These are phyloP conservation scores for Gobiocypris rarus DNA, from an alignment of 2,113 vertebrate genomes.

Conservation along the genomic window DNA sequence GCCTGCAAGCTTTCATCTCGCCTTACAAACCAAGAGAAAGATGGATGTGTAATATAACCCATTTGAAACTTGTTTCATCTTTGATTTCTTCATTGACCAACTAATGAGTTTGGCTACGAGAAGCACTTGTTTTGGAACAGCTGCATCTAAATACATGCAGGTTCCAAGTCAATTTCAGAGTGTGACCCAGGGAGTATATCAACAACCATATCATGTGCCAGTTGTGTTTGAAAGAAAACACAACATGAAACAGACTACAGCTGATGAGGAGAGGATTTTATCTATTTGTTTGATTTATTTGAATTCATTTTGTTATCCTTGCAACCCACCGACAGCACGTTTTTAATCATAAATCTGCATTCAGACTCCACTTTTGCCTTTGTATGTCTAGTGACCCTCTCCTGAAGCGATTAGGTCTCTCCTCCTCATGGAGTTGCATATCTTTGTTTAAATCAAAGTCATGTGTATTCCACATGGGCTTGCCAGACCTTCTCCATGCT, in stretches of 20 bases:
- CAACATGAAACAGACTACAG: conserved; percentile 40
- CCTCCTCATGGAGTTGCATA: conserved; percentile 23
- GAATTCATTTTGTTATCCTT: conserved; percentile 1
- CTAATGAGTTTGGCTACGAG: conserved; percentile 22
- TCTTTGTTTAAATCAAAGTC: conserved; percentile 42
- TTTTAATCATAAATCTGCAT: conserved; percentile 40
- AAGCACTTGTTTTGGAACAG: conserved; percentile 9
- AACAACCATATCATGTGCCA: conserved; percentile 21
- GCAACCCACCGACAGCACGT: not conserved
- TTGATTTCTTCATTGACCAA: not conserved
- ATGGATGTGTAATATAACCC: conserved; percentile 4
- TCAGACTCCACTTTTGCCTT: not conserved
- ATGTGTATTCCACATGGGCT: conserved; percentile 47
- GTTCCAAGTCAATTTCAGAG: conserved; percentile 19
- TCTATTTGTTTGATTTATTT: conserved; percentile 1
- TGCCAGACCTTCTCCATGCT: conserved; percentile 31
- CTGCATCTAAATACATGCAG: not conserved
- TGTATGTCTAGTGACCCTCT: conserved; percentile 32
- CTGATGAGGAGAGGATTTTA: not conserved
- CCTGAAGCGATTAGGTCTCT: conserved; percentile 26
- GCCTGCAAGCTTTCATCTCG: not conserved
- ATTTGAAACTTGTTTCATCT: not conserved
- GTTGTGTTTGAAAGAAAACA: conserved; percentile 8
- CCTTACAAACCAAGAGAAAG: conserved; percentile 6
- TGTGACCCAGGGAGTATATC: not conserved